Base-by-base conservation (phyloP, 2,888 invertebrate genomes). In the Thelaira solivaga region DNA sequence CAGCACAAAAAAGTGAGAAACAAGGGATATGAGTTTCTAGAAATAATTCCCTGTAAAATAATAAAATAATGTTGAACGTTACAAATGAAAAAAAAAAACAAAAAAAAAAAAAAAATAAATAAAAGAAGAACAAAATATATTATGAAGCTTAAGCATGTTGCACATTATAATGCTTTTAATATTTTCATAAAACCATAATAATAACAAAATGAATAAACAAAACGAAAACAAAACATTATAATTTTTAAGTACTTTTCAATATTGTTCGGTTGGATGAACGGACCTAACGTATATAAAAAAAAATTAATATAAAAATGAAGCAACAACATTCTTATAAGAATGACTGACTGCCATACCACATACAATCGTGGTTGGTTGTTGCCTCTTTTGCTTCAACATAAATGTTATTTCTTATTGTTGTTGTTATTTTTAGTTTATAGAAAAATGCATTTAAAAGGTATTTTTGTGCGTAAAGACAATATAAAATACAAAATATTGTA, bases 1-100 rank as follows among this genome's bases (percentile, higher is more conserved):
- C 18, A 29, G 16, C 4, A 5, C 16, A 24, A 11, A 53, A 43
- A 53, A 53, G 43, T 82, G 81, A 80, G 80, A 78, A 82, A 59
- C 69, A 59, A n/a, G 77, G 53, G 49, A 20, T 59, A 76, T 34
- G 34, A 62, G 26, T 41, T 55, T 62, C 65, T 29, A 57, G 83
- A 86, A 84, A 86, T 86, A 85, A 86, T 86, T 84, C 85, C 84
- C 85, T 85, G 83, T 85, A 77, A 81, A 81, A 81, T 80, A 81
- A 81, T 77, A 80, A 80, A 80, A 81, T 75, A 68, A 73, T 57
- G 51, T 72, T 45, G n/a, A 24, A 69, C 20, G 59, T 20, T 24
- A 41, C 18, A 24, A n/a, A 4, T 26, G 43, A 47, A 57, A 13
- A 26, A 18, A 16, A 36, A 24, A 34, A 49, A 26, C 16, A 41